phyloP scores from a whole-genome alignment of 30 jellyfish, hydroid and myxozoan genomes.

The Catostylus mosaicus region DNA sequence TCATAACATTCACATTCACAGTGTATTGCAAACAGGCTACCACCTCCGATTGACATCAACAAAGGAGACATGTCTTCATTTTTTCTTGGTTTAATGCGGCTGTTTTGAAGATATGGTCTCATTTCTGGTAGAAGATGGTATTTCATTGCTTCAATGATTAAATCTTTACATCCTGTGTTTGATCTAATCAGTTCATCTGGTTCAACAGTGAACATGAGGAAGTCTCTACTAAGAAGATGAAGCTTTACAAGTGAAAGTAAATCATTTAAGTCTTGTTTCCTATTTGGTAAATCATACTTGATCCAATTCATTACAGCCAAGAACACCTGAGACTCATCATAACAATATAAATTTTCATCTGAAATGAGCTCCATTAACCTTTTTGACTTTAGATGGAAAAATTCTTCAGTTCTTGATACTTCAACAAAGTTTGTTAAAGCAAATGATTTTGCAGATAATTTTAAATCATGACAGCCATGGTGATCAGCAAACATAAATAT shows the following conservation, averaged over 20 bases:
- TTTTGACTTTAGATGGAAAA: conserved; percentile 41
- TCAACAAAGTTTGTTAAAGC: conserved; percentile 69
- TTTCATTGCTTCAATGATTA: conserved; percentile 89
- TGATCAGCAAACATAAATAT: conserved; percentile 81
- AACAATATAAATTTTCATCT: conserved; percentile 67
- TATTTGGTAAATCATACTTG: conserved; percentile 40
- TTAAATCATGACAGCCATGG: conserved; percentile 69
- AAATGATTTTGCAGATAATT: conserved; percentile 38
- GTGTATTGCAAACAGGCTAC: conserved; percentile 85
- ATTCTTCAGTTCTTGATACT: conserved; percentile 79
- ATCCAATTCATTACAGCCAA: conserved; percentile 83
- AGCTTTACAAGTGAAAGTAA: conserved; percentile 68
- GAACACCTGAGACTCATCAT: conserved; percentile 76
- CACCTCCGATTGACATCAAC: conserved; percentile 90
- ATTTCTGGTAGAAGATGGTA: conserved; percentile 88
- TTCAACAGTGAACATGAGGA: conserved; percentile 88
- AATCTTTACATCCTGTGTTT: conserved; percentile 70
- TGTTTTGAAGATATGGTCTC: conserved; percentile 82
- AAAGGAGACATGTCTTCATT: conserved; percentile 41
- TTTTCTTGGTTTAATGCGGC: conserved; percentile 66
- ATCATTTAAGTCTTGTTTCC: conserved; percentile 64
- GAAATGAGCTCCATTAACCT: conserved; percentile 54
- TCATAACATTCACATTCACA: conserved; percentile 91
- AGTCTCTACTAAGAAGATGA: conserved; percentile 78
- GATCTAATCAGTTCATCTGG: conserved; percentile 77